Base-by-base conservation (phyloP, 2,888 invertebrate species). In the Plebejus argus region DNA sequence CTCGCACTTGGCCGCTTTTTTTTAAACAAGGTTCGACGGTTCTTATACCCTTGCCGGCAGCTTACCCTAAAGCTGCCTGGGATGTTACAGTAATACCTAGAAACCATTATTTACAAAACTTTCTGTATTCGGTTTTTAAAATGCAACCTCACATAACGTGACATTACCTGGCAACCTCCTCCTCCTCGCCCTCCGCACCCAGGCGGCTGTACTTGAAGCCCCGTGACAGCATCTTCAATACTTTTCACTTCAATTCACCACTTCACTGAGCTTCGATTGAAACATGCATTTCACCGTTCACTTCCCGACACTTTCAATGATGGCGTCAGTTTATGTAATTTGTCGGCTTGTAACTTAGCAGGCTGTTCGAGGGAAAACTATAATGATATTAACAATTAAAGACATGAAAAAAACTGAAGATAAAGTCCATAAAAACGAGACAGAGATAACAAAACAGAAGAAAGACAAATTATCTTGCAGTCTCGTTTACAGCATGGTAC, bases 201-300 rank as follows among this genome's bases (percentile, higher is more conserved):
- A 92, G 79, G 76, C 87, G 86, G 81, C 89, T 87, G 78, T 92
- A 91, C 80, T 91, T 92, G 39, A 91, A 82, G 1, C 88, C 86
- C 76, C 90, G 84, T 4, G 90, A 89, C 84, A 88, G 81, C 88
- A 86, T 91, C 79, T 80, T 84, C 82, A 81, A 79, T 71, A 85
- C 82, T 74, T 84, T 82, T 85, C 81, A 81, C 77, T 53, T 12
- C 23, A 61, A 20, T 61, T 23, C 23, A 20, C 8, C 53, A 53
- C 53, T 53, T 53, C 53, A 18, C 53, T 53, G 3, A 8, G 18
- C 58, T 58, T 58, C 56, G n/a, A 56, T 56, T n/a, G 20, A 23
- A 23, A 61, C 61, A 12, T 35, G 45, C 78, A 78, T 78, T 28
- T 20, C 71, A 79, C 8, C 66, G 76, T 79, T 39, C 2, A 70